Evolutionary conservation across 2,797 vertebrate species (phyloP).

Genomic region (Ptychobarbus kaznakovi): DNA sequence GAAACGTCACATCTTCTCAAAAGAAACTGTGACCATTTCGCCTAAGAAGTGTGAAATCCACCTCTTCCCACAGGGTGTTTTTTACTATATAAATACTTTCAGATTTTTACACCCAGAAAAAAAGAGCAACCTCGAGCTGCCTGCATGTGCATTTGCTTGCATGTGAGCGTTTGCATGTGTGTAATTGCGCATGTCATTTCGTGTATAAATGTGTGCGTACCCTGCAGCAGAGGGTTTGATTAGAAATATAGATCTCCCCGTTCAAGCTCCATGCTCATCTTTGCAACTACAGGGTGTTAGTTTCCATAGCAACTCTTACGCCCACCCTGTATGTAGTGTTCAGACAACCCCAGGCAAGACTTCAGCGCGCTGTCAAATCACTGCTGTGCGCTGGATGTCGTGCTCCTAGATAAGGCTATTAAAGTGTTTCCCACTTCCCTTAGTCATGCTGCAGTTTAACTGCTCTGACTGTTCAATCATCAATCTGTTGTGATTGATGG

Average conservation of each 20-base stretch:
- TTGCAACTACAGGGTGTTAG: slow-evolving; percentile 66
- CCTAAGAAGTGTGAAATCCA: not conserved
- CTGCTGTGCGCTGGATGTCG: slow-evolving; percentile 65
- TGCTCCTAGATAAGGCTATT: slow-evolving; percentile 76
- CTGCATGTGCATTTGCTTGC: slow-evolving; percentile 10
- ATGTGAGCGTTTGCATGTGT: not conserved
- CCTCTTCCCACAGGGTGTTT: not conserved
- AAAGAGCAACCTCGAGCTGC: not conserved
- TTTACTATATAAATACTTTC: slow-evolving; percentile 11
- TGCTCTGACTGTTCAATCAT: not conserved
- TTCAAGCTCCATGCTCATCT: slow-evolving; percentile 51
- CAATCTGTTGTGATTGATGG: slow-evolving; percentile 3
- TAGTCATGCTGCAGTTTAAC: slow-evolving; percentile 18
- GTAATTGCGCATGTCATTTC: slow-evolving; percentile 46
- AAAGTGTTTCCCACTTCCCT: slow-evolving; percentile 69
- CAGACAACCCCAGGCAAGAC: slow-evolving; percentile 59
- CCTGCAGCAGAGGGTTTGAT: slow-evolving; percentile 53
- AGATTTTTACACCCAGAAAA: not conserved
- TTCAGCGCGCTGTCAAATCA: slow-evolving; percentile 69
- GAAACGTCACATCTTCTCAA: not conserved
- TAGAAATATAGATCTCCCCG: slow-evolving; percentile 53
- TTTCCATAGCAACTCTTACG: slow-evolving; percentile 78
- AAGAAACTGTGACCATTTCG: slow-evolving; percentile 1
- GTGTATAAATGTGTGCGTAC: slow-evolving; percentile 39
- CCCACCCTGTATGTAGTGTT: slow-evolving; percentile 63